Conservation (phyloP, 2,113 vertebrate species). For the Erythrolamprus reginae region DNA sequence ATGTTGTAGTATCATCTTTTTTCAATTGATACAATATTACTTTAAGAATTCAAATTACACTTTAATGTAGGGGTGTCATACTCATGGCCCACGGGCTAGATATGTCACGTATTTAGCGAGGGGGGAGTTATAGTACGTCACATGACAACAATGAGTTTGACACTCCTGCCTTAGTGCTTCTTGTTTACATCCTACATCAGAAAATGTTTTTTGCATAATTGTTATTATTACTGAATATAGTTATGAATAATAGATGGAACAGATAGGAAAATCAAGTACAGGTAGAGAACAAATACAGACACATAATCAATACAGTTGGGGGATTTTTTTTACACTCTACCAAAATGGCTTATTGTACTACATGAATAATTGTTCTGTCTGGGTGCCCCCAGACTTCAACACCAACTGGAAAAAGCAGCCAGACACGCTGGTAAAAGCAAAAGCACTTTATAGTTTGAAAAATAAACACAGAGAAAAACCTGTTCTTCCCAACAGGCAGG, state of each 20-base stretch:
- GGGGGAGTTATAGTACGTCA: no score
- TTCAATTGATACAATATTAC: constrained; percentile 35
- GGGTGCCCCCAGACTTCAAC: no score
- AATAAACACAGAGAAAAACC: no score
- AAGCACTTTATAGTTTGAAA: no score
- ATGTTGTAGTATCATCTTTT: constrained; percentile 38
- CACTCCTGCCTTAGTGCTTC: not conserved
- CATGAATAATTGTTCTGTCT: no score
- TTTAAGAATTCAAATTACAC: constrained; percentile 38
- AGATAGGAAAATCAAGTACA: not conserved
- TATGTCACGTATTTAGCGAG: no score
- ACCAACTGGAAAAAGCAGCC: no score
- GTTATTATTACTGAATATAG: not conserved
- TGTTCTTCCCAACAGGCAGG: no score
- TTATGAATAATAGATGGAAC: not conserved
- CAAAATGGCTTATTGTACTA: not conserved
- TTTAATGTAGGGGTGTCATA: not conserved
- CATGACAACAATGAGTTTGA: no score
- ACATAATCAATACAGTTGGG: not conserved
- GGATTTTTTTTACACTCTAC: not conserved
- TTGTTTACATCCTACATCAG: not conserved
- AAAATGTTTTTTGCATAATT: not conserved
- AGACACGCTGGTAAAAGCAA: no score
- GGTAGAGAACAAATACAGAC: not conserved
- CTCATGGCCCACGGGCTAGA: no score